Evolutionary conservation across 2,888 invertebrate species (phyloP), one percentile per base, ranked within the genome.

Genomic region (Oligia fasciuncula): DNA sequence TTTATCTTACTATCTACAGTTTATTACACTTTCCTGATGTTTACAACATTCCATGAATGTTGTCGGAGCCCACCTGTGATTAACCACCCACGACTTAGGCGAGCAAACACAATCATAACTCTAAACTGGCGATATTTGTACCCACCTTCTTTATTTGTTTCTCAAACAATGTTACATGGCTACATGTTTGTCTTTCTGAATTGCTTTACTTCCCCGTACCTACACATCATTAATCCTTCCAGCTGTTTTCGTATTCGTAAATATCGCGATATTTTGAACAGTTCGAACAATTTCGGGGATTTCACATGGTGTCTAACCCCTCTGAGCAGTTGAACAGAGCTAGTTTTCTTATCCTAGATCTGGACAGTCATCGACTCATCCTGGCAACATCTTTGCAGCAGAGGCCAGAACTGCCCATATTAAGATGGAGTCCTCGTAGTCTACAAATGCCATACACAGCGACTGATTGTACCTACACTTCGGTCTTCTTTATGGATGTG

Each of bases 11-110:
- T 35, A 72, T 69, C 57, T 29, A 40, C 29, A 57, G 23, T 49
- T 71, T 71, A 68, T 51, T 35, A 60, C 14, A 62, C 62, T 71
- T 49, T 46, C n/a, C 62, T 79, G 54, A 72, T 51, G 69, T 77
- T 80, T 51, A 77, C 73, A 70, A 87, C 90, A 93, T 91, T 92
- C 92, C 90, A 80, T 81, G 77, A 79, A 73, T 87, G 84, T 87
- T 83, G 84, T 77, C 80, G 51, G 77, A 87, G 86, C 90, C 89
- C 92, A 93, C 93, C 91, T 92, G 86, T 85, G 87, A 88, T 89
- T 89, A 91, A 88, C 93, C 92, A 91, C 93, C 93, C 93, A 93
- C 93, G 89, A 88, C 75, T 85, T 79, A 83, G 84, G 81, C 79
- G 89, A 87, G 85, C 89, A 91, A 90, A 92, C 91, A 93, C 82